phyloP scores from a whole-genome alignment of 30 jellyfish, hydroid and myxozoan genomes.

The Aurelia coerulea region DNA sequence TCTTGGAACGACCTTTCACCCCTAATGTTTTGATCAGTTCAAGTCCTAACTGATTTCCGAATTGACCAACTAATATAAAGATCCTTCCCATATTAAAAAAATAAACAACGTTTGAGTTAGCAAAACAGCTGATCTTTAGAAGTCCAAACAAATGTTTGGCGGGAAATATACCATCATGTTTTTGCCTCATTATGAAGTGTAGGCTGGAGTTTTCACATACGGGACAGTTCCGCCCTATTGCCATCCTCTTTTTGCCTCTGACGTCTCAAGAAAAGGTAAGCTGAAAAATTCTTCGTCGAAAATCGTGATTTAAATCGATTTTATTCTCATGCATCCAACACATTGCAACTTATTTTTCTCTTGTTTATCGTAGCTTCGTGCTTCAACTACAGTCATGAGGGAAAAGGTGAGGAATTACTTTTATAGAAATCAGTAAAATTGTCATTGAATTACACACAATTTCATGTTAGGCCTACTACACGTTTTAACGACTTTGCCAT shows the following conservation, averaged over 20 bases:
- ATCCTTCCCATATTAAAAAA: conserved; percentile 5
- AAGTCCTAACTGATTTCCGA: conserved; percentile 62
- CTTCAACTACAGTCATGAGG: conserved; percentile 55
- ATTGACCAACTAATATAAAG: conserved; percentile 55
- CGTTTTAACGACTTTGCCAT: too few relatives aligned
- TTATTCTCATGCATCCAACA: conserved; percentile 36
- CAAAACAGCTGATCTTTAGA: conserved; percentile 2
- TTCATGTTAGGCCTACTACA: neutral
- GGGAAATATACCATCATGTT: too few relatives aligned
- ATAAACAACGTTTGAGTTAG: neutral
- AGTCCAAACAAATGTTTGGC: too few relatives aligned
- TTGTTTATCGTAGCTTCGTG: conserved; percentile 28
- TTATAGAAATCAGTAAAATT: neutral
- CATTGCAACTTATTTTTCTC: neutral
- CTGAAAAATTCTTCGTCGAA: neutral
- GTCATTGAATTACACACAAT: too few relatives aligned
- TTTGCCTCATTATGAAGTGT: too few relatives aligned
- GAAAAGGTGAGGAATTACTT: conserved; percentile 52
- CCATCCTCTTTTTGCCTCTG: conserved; percentile 33
- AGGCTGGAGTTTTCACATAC: conserved; percentile 2
- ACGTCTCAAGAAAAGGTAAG: conserved; percentile 37
- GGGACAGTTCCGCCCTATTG: conserved; percentile 25
- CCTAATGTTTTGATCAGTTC: conserved; percentile 7
- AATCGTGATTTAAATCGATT: neutral
- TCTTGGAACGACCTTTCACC: too few relatives aligned